These are phyloP conservation scores for Tachuris rubrigastra DNA, from an alignment of 2,113 vertebrate species.

Conservation along the genomic window DNA sequence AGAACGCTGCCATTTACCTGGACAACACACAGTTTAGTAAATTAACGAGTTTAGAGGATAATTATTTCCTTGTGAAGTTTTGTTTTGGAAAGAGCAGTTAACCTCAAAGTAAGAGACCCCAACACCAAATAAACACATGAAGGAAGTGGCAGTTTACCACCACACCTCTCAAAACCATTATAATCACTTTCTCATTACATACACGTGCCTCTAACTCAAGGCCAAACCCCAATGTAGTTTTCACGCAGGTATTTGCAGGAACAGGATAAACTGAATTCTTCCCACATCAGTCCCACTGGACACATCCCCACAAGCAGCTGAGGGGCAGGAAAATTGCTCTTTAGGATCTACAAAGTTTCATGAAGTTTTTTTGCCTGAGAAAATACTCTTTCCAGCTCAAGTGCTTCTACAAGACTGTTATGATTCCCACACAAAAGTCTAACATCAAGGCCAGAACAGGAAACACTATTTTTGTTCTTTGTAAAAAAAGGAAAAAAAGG, in stretches of 20 bases:
- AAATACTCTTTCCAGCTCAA: neutral
- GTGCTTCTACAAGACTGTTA: neutral
- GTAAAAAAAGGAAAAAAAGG: neutral
- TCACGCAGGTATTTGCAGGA: neutral
- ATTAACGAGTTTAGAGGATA: neutral
- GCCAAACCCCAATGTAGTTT: neutral
- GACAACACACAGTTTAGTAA: neutral
- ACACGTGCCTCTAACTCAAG: neutral
- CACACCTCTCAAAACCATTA: neutral
- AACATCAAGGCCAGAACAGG: neutral
- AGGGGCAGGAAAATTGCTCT: neutral
- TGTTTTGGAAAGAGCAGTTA: neutral
- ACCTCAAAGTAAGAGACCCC: neutral
- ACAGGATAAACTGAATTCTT: neutral
- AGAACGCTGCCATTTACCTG: neutral
- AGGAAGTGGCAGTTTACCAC: neutral
- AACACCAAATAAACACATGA: neutral
- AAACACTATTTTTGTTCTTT: neutral
- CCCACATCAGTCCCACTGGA: neutral
- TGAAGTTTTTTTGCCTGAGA: neutral
- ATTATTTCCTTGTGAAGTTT: neutral
- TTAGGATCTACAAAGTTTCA: neutral
- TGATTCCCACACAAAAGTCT: neutral
- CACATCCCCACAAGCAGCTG: neutral
- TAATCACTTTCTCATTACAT: neutral